phyloP scores from a whole-genome alignment of 2,888 invertebrate genomes.

The Macrosiphum euphorbiae region DNA sequence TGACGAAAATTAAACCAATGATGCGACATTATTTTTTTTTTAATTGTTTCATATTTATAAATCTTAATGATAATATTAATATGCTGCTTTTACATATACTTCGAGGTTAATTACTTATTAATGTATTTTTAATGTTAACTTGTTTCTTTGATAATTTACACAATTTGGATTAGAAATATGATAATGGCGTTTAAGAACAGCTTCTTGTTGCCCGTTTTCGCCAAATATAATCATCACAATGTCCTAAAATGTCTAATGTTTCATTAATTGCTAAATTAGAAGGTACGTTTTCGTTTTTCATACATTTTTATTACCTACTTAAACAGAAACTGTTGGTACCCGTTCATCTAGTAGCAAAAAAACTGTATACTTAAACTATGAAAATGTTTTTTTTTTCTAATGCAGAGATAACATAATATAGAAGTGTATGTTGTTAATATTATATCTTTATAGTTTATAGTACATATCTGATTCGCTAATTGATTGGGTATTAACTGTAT shows the following conservation, averaged over 20 bases:
- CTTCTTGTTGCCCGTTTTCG: background rate
- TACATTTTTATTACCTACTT: background rate
- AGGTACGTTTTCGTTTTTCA: background rate
- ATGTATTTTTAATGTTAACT: background rate
- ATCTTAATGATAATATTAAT: background rate
- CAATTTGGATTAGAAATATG: background rate
- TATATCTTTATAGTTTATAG: background rate
- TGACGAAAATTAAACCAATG: background rate
- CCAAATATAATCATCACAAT: background rate
- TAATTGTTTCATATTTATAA: background rate
- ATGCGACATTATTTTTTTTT: background rate
- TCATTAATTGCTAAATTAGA: background rate
- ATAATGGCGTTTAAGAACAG: background rate
- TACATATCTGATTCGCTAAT: background rate
- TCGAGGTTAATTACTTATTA: background rate
- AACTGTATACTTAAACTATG: background rate
- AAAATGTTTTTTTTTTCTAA: background rate
- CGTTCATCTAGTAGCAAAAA: background rate
- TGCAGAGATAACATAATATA: background rate
- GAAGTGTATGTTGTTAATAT: background rate
- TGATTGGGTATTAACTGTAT: background rate
- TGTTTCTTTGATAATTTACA: background rate
- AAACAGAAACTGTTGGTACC: background rate
- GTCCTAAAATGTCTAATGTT: background rate
- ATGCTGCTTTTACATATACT: background rate